phyloP scores from a whole-genome alignment of 1,140 invertebrate species.

The Ruditapes philippinarum region DNA sequence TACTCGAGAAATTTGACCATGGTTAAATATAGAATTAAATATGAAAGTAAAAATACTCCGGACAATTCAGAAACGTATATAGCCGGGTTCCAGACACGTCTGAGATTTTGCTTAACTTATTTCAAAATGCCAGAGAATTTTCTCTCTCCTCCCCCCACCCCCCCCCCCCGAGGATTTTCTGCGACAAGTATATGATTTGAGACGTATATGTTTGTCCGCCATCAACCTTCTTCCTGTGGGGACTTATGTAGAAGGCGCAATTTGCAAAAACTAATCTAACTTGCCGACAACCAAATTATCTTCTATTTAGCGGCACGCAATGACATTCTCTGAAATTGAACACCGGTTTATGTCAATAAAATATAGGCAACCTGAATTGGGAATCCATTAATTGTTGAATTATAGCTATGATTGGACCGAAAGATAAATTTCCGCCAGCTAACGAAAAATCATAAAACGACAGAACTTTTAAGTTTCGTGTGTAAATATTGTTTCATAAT shows the following conservation, averaged over 20 bases:
- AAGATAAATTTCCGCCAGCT: slow-evolving; percentile 62
- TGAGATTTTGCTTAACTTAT: too few relatives aligned
- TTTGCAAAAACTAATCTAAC: slow-evolving; percentile 49
- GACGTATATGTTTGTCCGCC: neutral
- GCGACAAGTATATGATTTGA: neutral
- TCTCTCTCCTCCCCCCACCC: too few relatives aligned
- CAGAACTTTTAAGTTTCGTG: slow-evolving; percentile 25
- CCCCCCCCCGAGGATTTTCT: too few relatives aligned
- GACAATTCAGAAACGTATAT: too few relatives aligned
- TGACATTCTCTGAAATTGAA: slow-evolving; percentile 65
- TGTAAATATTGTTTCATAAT: slow-evolving; percentile 62
- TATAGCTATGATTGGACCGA: slow-evolving; percentile 26
- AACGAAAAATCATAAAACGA: slow-evolving; percentile 16
- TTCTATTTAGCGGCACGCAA: slow-evolving; percentile 45
- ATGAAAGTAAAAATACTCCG: too few relatives aligned
- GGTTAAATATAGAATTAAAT: too few relatives aligned
- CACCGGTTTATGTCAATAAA: slow-evolving; percentile 64
- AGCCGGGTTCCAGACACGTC: too few relatives aligned
- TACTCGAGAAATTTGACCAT: too few relatives aligned
- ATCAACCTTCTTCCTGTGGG: neutral
- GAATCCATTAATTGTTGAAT: slow-evolving; percentile 63
- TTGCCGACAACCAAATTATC: slow-evolving; percentile 45
- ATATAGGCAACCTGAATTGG: slow-evolving; percentile 62
- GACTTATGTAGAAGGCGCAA: neutral
- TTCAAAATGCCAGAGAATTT: too few relatives aligned